Evolutionary conservation across 2,113 vertebrate species (phyloP).

Genomic region (Pyrgilauda ruficollis): DNA sequence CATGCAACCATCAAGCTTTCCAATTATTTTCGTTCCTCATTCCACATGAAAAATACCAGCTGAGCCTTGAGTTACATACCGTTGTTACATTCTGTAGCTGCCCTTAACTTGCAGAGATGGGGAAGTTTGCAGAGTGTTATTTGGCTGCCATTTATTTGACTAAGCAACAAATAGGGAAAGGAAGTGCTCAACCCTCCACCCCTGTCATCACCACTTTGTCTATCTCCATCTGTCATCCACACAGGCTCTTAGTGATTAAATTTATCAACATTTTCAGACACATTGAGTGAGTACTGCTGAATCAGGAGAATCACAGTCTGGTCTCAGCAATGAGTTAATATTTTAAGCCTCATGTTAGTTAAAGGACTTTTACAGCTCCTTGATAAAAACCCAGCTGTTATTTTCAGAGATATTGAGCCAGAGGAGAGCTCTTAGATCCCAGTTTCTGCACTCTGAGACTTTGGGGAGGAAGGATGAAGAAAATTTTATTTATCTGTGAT

Average conservation of each 20-base stretch:
- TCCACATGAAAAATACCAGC: neutral
- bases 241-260: neutral
- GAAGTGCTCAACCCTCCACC: neutral
- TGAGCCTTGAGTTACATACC: neutral
- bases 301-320: neutral
- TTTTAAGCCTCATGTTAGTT: neutral
- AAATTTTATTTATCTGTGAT: neutral
- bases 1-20: neutral
- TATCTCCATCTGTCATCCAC: neutral
- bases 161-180: neutral
- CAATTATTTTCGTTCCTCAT: conserved; percentile 8
- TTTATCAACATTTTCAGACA: neutral
- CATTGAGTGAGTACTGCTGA: neutral
- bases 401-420: neutral
- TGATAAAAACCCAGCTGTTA: neutral
- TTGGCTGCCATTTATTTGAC: neutral
- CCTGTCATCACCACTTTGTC: neutral
- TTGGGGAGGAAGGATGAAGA: neutral
- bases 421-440: neutral
- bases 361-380: neutral
- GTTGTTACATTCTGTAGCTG: neutral
- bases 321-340: neutral
- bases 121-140: neutral
- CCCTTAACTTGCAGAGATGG: neutral
- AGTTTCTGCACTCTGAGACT: neutral